These are phyloP conservation scores for Ashinkailepas kermadecensis DNA, from an alignment of 2,888 invertebrate species.

Conservation along the genomic window DNA sequence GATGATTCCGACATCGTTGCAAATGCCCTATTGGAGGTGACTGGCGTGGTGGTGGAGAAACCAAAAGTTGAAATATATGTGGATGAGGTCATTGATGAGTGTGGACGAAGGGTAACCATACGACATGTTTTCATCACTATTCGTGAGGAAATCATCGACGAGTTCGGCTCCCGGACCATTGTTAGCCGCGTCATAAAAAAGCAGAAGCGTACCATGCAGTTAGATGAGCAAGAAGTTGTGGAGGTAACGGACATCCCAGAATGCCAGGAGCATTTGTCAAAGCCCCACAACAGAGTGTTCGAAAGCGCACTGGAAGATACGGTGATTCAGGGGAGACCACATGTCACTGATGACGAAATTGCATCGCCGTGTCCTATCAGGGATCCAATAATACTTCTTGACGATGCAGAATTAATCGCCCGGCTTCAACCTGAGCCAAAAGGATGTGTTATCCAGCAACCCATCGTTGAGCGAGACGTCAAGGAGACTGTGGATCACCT, in stretches of 20 bases:
- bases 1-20: not conserved
- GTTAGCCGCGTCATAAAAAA: not conserved
- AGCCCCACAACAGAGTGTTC: not conserved
- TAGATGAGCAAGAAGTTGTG: not conserved
- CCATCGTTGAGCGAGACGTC: not conserved
- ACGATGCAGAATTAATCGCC: not conserved
- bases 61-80: not conserved
- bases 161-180: not conserved
- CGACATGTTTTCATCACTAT: not conserved
- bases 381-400: not conserved
- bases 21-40: not conserved
- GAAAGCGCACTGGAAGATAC: not conserved
- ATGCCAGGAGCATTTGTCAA: not conserved
- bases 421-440: not conserved
- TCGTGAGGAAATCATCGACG: not conserved
- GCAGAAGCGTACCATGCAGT: not conserved
- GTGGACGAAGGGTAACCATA: not conserved
- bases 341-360: not conserved
- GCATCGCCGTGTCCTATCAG: not conserved
- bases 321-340: not conserved
- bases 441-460: not conserved
- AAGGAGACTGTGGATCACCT: not conserved
- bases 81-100: not conserved
- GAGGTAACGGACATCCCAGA: not conserved
- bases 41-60: not conserved